Evolutionary conservation across 2,888 invertebrate species (phyloP), one percentile per base, ranked within the genome.

Genomic region (Ellobium chinense): DNA sequence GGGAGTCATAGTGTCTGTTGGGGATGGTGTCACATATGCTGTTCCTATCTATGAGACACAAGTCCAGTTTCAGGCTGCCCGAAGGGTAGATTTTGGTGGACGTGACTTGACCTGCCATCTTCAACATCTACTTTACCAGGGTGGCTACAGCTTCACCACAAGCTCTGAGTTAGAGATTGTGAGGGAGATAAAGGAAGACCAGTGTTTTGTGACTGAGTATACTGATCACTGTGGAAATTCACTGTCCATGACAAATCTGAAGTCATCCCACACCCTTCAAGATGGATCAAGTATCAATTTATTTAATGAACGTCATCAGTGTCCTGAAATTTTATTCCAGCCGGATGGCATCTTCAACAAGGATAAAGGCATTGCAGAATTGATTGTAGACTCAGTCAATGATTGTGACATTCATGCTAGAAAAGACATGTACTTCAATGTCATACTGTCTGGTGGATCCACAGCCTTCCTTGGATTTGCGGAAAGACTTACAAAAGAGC

Each of bases 401-500:
- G 87, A 88, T 70, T 90, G 89, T 85, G 91, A 91, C 75, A 87
- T 91, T 58, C 91, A 91, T 82, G 89, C 90, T 81, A 82, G 91
- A 80, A 89, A 88, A 78, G 91, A 91, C 80, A 82, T 92, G 75
- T 90, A 89, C 80, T 83, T 85, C 78, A 90, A 90, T 83, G 90
- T 96, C 87, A 97, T 94, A 93, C 95, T 97, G 90, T 97, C 97
- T 85, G 97, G 97, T 86, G 97, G 97, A 91, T 97, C 97, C 94
- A 97, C 98, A 94, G 98, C 98, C 97, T 98, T 97, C 94, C 98
- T 97, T 85, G 96, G 98, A 14, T 36, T 68, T 36, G 7, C 5
- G 31, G 66, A 68, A 3, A 31, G 66, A 68, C 29, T 68, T 21
- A 34, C 31, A 18, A 36, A 21, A 36, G 66, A 68, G 36, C 37